Conservation (phyloP, 2,888 invertebrate genomes). For the Spialia ferax region DNA sequence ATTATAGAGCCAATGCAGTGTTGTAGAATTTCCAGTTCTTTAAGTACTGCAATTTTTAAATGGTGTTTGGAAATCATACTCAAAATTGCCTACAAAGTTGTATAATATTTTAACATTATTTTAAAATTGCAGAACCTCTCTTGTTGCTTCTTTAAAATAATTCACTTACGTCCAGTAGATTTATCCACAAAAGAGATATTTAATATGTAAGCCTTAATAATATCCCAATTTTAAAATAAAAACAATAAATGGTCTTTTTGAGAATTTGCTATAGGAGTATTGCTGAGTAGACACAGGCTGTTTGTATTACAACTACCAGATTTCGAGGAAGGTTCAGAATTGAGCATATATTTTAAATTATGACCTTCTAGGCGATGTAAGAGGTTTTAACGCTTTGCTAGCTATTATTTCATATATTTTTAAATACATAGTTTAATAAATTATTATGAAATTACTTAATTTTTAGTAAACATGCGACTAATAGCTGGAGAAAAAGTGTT, state of each 20-base stretch:
- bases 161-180: conserved; percentile 69
- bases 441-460: conserved; percentile 35
- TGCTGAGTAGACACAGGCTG: conserved; percentile 32
- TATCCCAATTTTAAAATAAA: conserved; percentile 10
- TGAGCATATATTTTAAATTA: conserved; percentile 27
- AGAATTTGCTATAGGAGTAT: conserved; percentile 35
- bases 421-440: conserved; percentile 35
- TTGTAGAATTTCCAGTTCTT: conserved; percentile 12
- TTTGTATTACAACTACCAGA: conserved; percentile 26
- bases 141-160: conserved; percentile 32
- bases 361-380: conserved; percentile 2
- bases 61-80: neutral
- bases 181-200: conserved; percentile 24
- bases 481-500: conserved; percentile 24
- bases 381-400: conserved; percentile 22
- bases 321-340: conserved; percentile 2
- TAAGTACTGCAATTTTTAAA: neutral
- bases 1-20: neutral
- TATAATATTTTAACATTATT: neutral
- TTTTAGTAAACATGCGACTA: conserved; percentile 27
- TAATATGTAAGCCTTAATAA: conserved; percentile 10
- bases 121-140: neutral
- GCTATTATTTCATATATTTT: conserved; percentile 39
- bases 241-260: conserved; percentile 14
- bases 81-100: neutral